Percentiles rank a stretch among this genome's conserved stretches.
phyloP scores from a whole-genome alignment of 2,797 vertebrate species.

The Prionace glauca region DNA sequence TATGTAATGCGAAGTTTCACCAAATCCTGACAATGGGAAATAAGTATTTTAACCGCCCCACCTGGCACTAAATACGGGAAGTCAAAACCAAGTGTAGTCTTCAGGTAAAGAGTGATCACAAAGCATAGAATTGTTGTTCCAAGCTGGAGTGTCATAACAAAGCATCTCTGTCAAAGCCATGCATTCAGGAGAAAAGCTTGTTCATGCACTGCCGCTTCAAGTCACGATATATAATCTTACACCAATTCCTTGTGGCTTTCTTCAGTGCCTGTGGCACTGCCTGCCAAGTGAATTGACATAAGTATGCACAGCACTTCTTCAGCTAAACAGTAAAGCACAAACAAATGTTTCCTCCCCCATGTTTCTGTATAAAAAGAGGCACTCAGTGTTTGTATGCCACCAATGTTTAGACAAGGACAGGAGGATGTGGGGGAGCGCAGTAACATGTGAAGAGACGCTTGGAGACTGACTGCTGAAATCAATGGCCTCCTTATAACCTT shows the following conservation, averaged over 20 bases:
- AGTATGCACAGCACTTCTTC: neutral
- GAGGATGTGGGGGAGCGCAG: neutral
- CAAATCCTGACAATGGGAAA: neutral
- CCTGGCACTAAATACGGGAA: neutral
- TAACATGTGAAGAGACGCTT: neutral
- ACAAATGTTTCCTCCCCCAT: neutral
- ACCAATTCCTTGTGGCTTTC: neutral
- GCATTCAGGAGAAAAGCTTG: neutral
- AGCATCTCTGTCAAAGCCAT: neutral
- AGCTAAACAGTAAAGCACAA: neutral
- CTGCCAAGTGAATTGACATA: neutral
- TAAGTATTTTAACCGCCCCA: neutral
- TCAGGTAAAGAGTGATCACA: neutral
- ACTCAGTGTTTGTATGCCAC: neutral
- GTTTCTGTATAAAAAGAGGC: neutral
- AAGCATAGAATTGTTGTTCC: neutral
- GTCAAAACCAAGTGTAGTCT: neutral
- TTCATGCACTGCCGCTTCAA: neutral
- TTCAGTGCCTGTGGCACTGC: neutral
- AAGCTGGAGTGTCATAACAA: neutral
- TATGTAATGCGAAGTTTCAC: neutral
- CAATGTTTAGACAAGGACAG: neutral
- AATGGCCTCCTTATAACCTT: neutral
- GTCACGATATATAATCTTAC: neutral
- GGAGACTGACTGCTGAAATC: neutral